phyloP scores from a whole-genome alignment of 2,797 vertebrate genomes.

The Eupleurogrammus muticus region DNA sequence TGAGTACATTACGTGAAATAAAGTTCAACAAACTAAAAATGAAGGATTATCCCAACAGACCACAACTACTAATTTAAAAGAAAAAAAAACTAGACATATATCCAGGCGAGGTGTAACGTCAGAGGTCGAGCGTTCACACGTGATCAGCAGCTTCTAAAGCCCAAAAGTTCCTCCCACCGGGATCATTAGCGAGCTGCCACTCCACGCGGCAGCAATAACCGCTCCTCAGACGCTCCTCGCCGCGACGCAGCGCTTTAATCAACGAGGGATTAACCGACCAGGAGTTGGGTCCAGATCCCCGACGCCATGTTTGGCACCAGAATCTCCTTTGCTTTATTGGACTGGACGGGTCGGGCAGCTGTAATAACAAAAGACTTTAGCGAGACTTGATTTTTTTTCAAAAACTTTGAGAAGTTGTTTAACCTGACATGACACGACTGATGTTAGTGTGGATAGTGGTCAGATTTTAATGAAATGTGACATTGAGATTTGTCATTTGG shows the following conservation, averaged over 20 bases:
- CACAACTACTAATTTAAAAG: background rate
- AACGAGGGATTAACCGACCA: constrained; percentile 11
- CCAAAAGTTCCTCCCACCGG: constrained; percentile 15
- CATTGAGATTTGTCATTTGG: too few species aligned
- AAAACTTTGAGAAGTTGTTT: too few species aligned
- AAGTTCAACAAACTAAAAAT: background rate
- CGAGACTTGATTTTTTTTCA: background rate
- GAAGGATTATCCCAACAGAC: background rate
- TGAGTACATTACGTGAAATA: too few species aligned
- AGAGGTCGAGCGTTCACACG: background rate
- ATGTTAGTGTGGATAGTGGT: too few species aligned
- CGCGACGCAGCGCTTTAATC: constrained; percentile 25
- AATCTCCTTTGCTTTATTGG: constrained; percentile 21
- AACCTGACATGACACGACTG: too few species aligned
- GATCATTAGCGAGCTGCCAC: constrained; percentile 30
- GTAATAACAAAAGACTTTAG: background rate
- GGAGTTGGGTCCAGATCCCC: background rate
- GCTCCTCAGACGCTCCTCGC: constrained; percentile 13
- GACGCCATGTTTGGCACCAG: constrained; percentile 3
- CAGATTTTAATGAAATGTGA: too few species aligned
- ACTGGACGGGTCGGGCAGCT: background rate
- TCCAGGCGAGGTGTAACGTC: background rate
- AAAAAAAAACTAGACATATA: too few species aligned
- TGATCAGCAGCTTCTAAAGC: constrained; percentile 1
- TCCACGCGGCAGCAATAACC: constrained; percentile 28